These are phyloP conservation scores for Philopotamus ludificatus DNA, from an alignment of 1,140 invertebrate genomes.

Conservation along the genomic window DNA sequence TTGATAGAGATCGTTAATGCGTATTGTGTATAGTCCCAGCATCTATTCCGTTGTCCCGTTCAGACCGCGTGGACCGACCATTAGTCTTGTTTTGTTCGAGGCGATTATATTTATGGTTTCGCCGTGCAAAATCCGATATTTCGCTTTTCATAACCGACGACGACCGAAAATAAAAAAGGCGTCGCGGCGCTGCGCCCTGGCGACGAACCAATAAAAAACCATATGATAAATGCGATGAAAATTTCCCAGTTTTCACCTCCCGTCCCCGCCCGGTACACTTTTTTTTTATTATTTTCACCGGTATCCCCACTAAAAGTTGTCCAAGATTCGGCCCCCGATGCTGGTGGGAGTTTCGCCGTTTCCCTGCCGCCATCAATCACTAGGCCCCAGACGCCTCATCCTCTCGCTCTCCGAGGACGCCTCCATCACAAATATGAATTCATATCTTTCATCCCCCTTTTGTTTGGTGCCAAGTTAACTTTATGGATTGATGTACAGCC, in stretches of 20 bases:
- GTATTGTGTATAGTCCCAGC: too few species aligned
- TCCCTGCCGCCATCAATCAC: conserved; percentile 14
- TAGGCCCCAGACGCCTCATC: not conserved
- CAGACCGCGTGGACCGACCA: too few species aligned
- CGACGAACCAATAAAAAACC: not conserved
- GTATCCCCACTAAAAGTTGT: conserved; percentile 9
- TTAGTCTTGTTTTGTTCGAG: too few species aligned
- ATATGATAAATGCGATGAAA: not conserved
- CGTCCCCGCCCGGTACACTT: too few species aligned
- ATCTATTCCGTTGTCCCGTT: too few species aligned
- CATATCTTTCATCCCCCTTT: conserved; percentile 22
- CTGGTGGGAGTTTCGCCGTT: not conserved
- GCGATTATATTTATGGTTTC: too few species aligned
- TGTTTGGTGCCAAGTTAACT: conserved; percentile 27
- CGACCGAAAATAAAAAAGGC: not conserved
- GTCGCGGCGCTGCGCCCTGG: not conserved
- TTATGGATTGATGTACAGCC: conserved; percentile 21
- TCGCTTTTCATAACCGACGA: too few species aligned
- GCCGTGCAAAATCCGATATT: too few species aligned
- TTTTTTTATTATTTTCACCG: too few species aligned
- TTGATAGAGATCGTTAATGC: too few species aligned
- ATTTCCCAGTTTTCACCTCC: not conserved
- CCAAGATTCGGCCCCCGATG: not conserved
- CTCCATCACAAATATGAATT: conserved; percentile 18
- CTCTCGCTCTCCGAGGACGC: conserved; percentile 1